Evolutionary conservation across 2,113 vertebrate genomes (phyloP).

Genomic region (Dasypus novemcinctus): DNA sequence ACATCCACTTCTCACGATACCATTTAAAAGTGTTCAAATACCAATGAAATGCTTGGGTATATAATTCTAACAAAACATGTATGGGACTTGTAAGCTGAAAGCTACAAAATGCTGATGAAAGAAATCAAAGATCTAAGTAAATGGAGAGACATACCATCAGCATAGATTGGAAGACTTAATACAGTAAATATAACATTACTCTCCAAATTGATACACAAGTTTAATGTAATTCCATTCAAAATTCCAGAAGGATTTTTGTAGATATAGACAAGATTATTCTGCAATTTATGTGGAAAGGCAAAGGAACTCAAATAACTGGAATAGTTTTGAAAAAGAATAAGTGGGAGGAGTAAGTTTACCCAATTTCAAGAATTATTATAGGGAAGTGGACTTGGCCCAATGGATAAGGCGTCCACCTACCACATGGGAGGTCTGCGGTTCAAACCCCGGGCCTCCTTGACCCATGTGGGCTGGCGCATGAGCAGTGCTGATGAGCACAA

Average conservation of each 20-base stretch:
- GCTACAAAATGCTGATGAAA: too few species aligned
- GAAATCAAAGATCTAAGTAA: too few species aligned
- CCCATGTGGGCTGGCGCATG: too few species aligned
- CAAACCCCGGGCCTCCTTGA: too few species aligned
- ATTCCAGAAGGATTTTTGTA: not conserved
- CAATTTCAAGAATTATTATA: not conserved
- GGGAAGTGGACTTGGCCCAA: too few species aligned
- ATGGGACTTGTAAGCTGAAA: not conserved
- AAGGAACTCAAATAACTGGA: not conserved
- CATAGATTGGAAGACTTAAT: not conserved
- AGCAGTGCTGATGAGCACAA: too few species aligned
- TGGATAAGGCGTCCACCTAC: too few species aligned
- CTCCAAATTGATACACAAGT: not conserved
- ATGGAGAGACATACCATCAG: not conserved
- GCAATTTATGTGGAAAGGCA: not conserved
- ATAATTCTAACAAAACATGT: not conserved
- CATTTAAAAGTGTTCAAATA: not conserved
- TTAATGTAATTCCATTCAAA: not conserved
- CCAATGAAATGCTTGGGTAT: not conserved
- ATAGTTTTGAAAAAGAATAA: not conserved
- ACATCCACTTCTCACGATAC: too few species aligned
- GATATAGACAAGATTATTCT: not conserved
- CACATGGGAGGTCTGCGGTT: too few species aligned
- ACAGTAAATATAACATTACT: not conserved
- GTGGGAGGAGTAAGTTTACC: not conserved